These are phyloP conservation scores for Drosophila neocordata DNA, from an alignment of 1,140 invertebrate species.

Conservation along the genomic window DNA sequence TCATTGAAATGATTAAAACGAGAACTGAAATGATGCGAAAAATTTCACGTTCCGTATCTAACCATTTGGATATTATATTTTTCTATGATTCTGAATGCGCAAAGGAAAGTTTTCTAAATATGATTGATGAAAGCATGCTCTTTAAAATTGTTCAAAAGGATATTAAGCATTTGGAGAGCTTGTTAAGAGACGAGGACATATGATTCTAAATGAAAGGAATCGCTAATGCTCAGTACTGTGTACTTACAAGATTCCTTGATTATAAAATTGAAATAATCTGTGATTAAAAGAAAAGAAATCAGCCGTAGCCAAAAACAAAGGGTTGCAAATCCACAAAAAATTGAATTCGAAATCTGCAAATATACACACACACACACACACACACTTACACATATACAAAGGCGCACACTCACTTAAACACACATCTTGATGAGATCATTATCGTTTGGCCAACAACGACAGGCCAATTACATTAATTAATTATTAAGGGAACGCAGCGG, in stretches of 20 bases:
- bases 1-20: too few relatives aligned
- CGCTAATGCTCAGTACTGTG: too few relatives aligned
- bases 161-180: too few relatives aligned
- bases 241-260: background rate
- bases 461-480: conserved; percentile 82
- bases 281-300: conserved; percentile 2
- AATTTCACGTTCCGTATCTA: too few relatives aligned
- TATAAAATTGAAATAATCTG: background rate
- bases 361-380: conserved; percentile 63
- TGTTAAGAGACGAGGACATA: too few relatives aligned
- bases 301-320: background rate
- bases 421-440: conserved; percentile 81
- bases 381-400: conserved; percentile 62
- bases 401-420: conserved; percentile 20
- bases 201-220: too few relatives aligned
- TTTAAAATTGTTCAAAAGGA: too few relatives aligned
- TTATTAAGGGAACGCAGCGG: conserved; percentile 72
- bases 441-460: conserved; percentile 74
- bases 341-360: conserved; percentile 75
- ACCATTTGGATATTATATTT: too few relatives aligned
- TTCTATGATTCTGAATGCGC: too few relatives aligned
- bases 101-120: too few relatives aligned
- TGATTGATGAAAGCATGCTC: too few relatives aligned
- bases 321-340: conserved; percentile 64
- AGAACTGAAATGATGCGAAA: too few relatives aligned